Evolutionary conservation across 2,113 vertebrate species (phyloP), one percentile per base, ranked within the genome.

Genomic region (Echinops telfairi): DNA sequence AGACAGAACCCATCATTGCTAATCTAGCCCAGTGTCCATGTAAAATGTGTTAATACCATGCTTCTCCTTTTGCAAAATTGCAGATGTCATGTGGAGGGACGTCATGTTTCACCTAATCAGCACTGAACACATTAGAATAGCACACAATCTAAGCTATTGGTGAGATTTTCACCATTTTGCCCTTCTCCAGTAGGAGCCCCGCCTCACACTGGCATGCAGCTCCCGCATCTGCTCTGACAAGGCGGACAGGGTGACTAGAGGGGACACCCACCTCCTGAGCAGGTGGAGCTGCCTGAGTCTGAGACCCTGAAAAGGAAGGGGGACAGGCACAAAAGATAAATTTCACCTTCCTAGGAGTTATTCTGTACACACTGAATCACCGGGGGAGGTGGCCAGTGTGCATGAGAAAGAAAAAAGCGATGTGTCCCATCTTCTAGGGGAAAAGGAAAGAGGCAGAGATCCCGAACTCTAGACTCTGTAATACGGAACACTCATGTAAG

Each of bases 51-150:
- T 47, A 82, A 38, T 33, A 38, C 22, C 11, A 0, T 31, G 40
- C 7, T 77, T 27, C 76, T 64, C 31, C 43, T 92, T n/a, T 77
- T 43, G 29, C 79, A 62, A 89, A 93, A 62, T 68, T 57, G 60
- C 76, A 88, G 57, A 60, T 88, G 31, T 23, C 25, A 15, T 5
- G 15, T 53, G 60, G 29, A 66, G 12, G 7, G 53, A 36, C 11
- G 23, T 15, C 9, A 0, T 17, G 19, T 88, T 88, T 60, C 43
- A 29, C 43, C 47, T 86, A n/a, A 53, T 92, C 27, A 20, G 47
- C 17, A 31, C 0, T 53, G n/a, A 36, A 19, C 40, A 36, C 6
- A 7, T n/a, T 38, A 40, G 38, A n/a, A 40, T 78, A 66, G 47
- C 31, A 53, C 25, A 25, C 68, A 20, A 77, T 10, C 25, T 64